These are phyloP conservation scores for Gryllus bimaculatus DNA, from an alignment of 1,140 invertebrate genomes.

Conservation along the genomic window DNA sequence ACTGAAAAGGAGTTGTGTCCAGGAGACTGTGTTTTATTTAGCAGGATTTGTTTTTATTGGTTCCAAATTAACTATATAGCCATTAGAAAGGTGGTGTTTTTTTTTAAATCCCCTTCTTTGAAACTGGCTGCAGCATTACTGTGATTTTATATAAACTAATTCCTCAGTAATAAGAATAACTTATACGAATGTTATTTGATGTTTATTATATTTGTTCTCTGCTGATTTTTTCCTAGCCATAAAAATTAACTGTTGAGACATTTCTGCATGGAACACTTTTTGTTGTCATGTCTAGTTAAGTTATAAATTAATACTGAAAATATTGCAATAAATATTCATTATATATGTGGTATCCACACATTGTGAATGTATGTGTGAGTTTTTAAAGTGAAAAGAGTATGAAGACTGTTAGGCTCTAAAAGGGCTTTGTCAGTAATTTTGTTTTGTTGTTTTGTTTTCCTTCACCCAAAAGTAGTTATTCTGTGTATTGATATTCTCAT, in stretches of 20 bases:
- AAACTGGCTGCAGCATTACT: not conserved
- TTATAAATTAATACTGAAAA: not conserved
- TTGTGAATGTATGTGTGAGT: not conserved
- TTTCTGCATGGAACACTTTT: not conserved
- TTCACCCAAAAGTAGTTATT: not conserved
- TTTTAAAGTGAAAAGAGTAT: slow-evolving; percentile 2
- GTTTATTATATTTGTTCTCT: not conserved
- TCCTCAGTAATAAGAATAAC: not conserved
- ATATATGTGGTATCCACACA: not conserved
- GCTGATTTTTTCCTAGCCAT: not conserved
- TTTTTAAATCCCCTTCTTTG: not conserved
- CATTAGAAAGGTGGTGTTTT: not conserved
- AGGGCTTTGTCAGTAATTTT: not conserved
- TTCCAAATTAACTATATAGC: not conserved
- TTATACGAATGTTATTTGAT: not conserved
- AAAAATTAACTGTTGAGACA: not conserved
- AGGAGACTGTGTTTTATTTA: not conserved
- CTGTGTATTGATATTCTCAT: not conserved
- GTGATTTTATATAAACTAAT: not conserved
- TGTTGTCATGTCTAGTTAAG: not conserved
- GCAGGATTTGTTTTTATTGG: not conserved
- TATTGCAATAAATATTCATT: not conserved
- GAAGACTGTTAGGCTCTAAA: not conserved
- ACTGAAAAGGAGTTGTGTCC: not conserved
- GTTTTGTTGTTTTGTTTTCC: not conserved